Evolutionary conservation across 2,113 vertebrate genomes (phyloP), one percentile per base, ranked within the genome.

Genomic region (Galemys pyrenaicus): DNA sequence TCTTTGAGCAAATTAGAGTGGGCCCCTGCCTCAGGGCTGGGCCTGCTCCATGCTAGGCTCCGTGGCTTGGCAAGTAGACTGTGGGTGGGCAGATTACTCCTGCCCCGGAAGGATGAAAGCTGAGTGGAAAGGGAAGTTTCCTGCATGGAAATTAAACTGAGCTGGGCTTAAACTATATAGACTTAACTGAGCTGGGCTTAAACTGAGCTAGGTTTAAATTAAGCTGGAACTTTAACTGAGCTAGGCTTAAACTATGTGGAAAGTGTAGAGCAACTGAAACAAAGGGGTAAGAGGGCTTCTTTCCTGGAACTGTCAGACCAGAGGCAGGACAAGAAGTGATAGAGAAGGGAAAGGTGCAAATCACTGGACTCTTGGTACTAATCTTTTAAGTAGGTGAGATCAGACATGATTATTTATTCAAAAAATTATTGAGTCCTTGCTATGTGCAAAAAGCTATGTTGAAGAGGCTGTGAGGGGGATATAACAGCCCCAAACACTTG

Each of bases 21-120:
- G 28, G 0, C 26, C 19, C 19, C 65, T 65, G 56, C 32, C 10
- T 73, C 6, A 0, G 16, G 24, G 22, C 22, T 22, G 5, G 1
- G 20, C 24, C 58, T 37, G 19, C 46, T 35, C 19, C 19, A 51
- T 22, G 39, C 9, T 0, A 13, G 35, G 64, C 62, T 30, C 6
- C n/a, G 2, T 12, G 51, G n/a, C 20, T 87, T 32, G 56, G 30
- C 8, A 71, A 51, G 54, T 16, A n/a, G 41, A 32, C 9, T 15
- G 10, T 26, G 19, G 6, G 13, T 56, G 9, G 32, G 22, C 20
- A 41, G 39, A 58, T 26, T 9, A 35, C 79, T 26, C 92, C 75
- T 41, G 41, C 58, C 62, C n/a, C 85, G 28, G 17, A 37, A 37
- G 30, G 12, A 70, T 32, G 62, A 77, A 44, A 26, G 46, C 5